These are phyloP conservation scores for Drosophila emarginata DNA, from an alignment of 2,888 invertebrate species.

Conservation along the genomic window DNA sequence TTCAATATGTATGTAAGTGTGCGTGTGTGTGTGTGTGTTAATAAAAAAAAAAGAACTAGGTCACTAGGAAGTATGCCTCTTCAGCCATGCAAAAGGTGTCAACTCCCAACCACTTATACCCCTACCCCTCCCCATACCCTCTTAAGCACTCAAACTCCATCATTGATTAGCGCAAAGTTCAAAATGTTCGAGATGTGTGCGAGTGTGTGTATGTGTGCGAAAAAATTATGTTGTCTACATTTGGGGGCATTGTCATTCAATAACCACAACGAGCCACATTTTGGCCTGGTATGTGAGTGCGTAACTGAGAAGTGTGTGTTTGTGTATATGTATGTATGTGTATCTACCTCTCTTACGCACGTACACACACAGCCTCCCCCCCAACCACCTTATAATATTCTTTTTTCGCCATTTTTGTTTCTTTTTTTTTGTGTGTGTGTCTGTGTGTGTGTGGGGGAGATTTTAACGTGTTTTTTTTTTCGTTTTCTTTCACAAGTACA, in stretches of 20 bases:
- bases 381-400: slow-evolving; percentile 10
- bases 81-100: neutral
- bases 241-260: slow-evolving; percentile 43
- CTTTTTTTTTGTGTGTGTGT: neutral
- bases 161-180: slow-evolving; percentile 51
- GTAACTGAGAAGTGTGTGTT: slow-evolving; percentile 14
- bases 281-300: neutral
- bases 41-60: slow-evolving; percentile 57
- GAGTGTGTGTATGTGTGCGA: slow-evolving; percentile 15
- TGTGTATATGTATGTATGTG: slow-evolving; percentile 32
- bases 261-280: slow-evolving; percentile 18
- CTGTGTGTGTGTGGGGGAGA: neutral
- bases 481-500: neutral
- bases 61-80: slow-evolving; percentile 61
- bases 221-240: slow-evolving; percentile 47
- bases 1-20: slow-evolving; percentile 42
- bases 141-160: slow-evolving; percentile 34
- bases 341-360: slow-evolving; percentile 46
- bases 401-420: neutral
- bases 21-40: slow-evolving; percentile 30
- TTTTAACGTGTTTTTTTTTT: neutral
- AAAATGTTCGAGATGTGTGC: slow-evolving; percentile 14
- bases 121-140: slow-evolving; percentile 13
- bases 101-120: slow-evolving; percentile 8
- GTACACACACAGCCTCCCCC: slow-evolving; percentile 23